Evolutionary conservation across 1,140 invertebrate genomes (phyloP), one percentile per base, ranked within the genome.

Genomic region (Dendroctonus ponderosae): DNA sequence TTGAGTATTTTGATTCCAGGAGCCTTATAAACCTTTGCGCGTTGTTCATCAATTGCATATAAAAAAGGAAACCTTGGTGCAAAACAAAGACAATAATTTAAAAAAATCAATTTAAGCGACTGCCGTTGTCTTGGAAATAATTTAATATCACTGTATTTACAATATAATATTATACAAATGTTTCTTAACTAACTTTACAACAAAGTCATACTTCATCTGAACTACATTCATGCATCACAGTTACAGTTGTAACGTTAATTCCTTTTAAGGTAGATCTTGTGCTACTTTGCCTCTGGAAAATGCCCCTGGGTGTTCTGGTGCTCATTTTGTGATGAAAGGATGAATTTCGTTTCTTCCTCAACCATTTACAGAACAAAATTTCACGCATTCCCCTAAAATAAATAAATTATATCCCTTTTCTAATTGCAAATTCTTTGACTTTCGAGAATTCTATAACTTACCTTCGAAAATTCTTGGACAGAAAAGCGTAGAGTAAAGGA

Each of bases 401-500:
- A 53, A 42, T 54, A 4, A 54, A 54, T 48, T 39, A 66, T 50
- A 14, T 11, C 9, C 37, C 9, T 7, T n/a, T 44, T 11, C 57
- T 65, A 46, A 63, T 57, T 39, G 26, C 26, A 15, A 15, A 15
- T 26, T 3, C 26, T 3, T n/a, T n/a, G 50, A 15, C 11, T n/a
- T 26, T 51, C 48, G 15, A 3, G 39, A 59, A 40, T 7, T 2
- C n/a, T 54, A 7, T 53, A 38, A 61, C 57, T 72, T 61, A 78
- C 77, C 76, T 73, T 58, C 87, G 82, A 75, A 90, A 90, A 74
- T 90, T 90, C 56, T 89, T 86, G 0, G 91, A 93, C 49, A 94
- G 82, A 75, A 93, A 89, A 3, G 91, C 91, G 78, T 94, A 94
- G 5, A 94, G 82, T 48, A 94, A 79, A 1, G 91, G 91, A 80